These are phyloP conservation scores for Brachionus rubens DNA, from an alignment of 1,140 invertebrate species.

Conservation along the genomic window DNA sequence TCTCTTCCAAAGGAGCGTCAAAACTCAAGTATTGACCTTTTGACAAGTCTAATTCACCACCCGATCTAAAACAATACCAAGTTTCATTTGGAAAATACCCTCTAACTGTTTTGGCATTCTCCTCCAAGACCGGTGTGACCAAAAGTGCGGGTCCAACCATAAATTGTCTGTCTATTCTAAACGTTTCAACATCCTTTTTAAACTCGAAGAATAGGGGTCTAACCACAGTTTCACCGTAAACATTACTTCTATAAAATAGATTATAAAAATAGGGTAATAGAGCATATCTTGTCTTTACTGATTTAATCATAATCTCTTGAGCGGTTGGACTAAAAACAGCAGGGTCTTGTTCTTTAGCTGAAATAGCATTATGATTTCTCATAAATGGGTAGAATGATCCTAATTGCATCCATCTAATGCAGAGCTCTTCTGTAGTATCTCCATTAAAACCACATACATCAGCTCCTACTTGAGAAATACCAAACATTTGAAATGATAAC, in stretches of 20 bases:
- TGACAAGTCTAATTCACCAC: slow-evolving; percentile 48
- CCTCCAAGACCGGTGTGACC: slow-evolving; percentile 70
- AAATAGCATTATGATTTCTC: slow-evolving; percentile 59
- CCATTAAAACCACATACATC: slow-evolving; percentile 74
- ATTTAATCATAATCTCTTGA: slow-evolving; percentile 58
- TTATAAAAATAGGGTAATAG: slow-evolving; percentile 76
- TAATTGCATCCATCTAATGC: slow-evolving; percentile 62
- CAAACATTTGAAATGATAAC: slow-evolving; percentile 57
- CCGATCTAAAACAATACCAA: slow-evolving; percentile 72
- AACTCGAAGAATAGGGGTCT: slow-evolving; percentile 69
- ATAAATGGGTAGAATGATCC: slow-evolving; percentile 68
- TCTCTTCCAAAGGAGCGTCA: slow-evolving; percentile 65
- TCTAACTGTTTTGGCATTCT: slow-evolving; percentile 57
- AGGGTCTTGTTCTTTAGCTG: slow-evolving; percentile 53
- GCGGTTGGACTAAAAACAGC: slow-evolving; percentile 47
- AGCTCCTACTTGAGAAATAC: slow-evolving; percentile 75
- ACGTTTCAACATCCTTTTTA: slow-evolving; percentile 64
- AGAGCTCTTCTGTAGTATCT: slow-evolving; percentile 57
- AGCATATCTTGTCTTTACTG: slow-evolving; percentile 69
- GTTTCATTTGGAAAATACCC: slow-evolving; percentile 69
- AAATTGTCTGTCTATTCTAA: slow-evolving; percentile 73
- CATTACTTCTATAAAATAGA: slow-evolving; percentile 47
- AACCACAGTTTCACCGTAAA: slow-evolving; percentile 68
- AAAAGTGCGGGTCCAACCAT: slow-evolving; percentile 73
- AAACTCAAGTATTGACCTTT: slow-evolving; percentile 60